Percentiles rank a stretch among this genome's conserved stretches.
phyloP scores from a whole-genome alignment of 2,888 invertebrate species.

The Rhimphoctona megacephalus region DNA sequence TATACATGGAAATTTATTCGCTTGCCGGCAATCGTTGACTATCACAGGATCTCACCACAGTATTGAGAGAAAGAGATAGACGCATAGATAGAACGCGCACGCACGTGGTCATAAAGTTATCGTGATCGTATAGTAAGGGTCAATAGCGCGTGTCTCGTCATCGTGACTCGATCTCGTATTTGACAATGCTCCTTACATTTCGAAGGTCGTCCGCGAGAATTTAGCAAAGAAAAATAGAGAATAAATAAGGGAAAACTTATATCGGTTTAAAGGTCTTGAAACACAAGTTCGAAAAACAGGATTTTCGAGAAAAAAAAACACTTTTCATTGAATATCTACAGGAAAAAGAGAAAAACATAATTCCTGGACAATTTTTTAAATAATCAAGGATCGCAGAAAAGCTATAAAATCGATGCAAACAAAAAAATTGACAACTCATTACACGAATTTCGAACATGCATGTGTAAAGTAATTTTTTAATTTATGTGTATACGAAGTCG shows the following conservation, averaged over 20 bases:
- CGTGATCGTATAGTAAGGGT: slow-evolving; percentile 39
- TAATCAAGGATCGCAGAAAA: neutral
- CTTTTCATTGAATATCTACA: neutral
- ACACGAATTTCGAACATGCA: neutral
- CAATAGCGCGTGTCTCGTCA: slow-evolving; percentile 46
- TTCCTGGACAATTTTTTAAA: neutral
- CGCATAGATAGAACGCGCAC: slow-evolving; percentile 40
- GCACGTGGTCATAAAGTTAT: slow-evolving; percentile 58
- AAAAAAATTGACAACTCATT: neutral
- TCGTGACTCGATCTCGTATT: slow-evolving; percentile 31
- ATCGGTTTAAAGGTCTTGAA: neutral
- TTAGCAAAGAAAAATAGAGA: neutral
- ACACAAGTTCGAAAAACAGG: neutral
- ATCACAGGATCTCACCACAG: neutral
- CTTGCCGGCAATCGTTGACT: neutral
- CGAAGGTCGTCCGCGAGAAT: slow-evolving; percentile 16
- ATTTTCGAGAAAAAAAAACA: neutral
- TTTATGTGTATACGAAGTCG: neutral
- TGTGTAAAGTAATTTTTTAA: neutral
- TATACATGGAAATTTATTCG: neutral
- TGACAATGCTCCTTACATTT: slow-evolving; percentile 8
- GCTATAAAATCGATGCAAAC: neutral
- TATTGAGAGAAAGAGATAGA: slow-evolving; percentile 39
- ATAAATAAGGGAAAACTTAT: neutral
- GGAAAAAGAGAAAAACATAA: neutral